Evolutionary conservation across 2,797 vertebrate species (phyloP).

Genomic region (Danio choprae): DNA sequence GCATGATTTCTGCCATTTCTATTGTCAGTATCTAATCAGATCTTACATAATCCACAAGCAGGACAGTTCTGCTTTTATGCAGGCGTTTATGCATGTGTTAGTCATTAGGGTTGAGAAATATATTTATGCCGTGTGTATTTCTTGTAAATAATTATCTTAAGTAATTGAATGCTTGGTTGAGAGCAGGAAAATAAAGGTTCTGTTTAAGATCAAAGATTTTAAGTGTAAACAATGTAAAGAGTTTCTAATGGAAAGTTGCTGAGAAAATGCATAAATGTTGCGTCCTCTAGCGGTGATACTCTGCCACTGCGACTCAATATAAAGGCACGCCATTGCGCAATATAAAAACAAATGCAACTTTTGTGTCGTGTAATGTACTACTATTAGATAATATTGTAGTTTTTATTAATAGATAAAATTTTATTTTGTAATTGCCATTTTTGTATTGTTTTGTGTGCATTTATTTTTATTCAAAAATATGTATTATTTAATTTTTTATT

Average conservation of each 20-base stretch:
- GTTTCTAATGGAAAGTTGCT: too few relatives aligned
- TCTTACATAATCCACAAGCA: neutral
- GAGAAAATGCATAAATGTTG: neutral
- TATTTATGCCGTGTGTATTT: neutral
- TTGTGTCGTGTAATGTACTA: too few relatives aligned
- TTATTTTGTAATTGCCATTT: too few relatives aligned
- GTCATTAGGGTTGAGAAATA: neutral
- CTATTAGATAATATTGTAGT: too few relatives aligned
- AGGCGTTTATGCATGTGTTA: neutral
- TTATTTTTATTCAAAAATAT: too few relatives aligned
- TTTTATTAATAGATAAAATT: too few relatives aligned
- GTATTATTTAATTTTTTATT: too few relatives aligned
- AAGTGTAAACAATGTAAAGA: too few relatives aligned
- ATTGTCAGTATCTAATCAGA: neutral
- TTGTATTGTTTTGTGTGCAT: too few relatives aligned
- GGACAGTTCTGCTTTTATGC: neutral
- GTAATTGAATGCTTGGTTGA: neutral
- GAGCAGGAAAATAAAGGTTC: neutral
- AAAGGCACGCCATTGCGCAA: too few relatives aligned
- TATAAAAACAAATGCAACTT: too few relatives aligned
- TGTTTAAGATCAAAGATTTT: neutral
- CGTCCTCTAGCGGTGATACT: constrained; percentile 69
- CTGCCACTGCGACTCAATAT: constrained; percentile 35
- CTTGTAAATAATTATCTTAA: constrained; percentile 1
- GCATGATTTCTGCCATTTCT: neutral